Base-by-base conservation (phyloP, 2,888 invertebrate genomes). In the Blastobasis adustella region DNA sequence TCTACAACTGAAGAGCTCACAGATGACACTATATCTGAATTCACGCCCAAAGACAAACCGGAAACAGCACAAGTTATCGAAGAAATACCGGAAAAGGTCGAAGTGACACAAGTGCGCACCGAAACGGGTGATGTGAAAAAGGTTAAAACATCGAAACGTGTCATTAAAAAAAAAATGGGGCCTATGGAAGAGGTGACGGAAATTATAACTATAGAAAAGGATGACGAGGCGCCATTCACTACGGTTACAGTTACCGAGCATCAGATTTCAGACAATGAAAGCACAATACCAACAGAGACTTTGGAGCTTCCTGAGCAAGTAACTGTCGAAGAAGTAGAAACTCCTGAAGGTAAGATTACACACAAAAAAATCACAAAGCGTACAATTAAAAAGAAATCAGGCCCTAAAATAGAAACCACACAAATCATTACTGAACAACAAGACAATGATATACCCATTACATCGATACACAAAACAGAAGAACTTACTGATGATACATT, bases 231-330 rank as follows among this genome's bases (percentile, higher is more conserved):
- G 4, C 73, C 77, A 0, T 59, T 71, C 2, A 75, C 71, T 0
- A 76, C 71, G 0, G 66, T 79, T 0, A 49, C 55, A 0, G 55
- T 57, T 63, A 73, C 49, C 6, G 40, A 40, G 65, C 82, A 63
- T 66, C 74, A 53, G 68, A 81, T 59, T 58, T 66, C 58, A 74
- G 78, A 38, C 67, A 76, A 40, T 23, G 76, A 58, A 7, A 58
- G 64, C 23, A 55, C 63, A 50, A 57, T 61, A 51, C 59, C 62
- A 4, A 57, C 43, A 0, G 52, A 58, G 38, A 51, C 55, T 5
- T 6, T 54, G 1, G 65, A 69, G 49, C 50, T 71, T 7, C 69
- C 74, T 5, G 69, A 73, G 52, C 63, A 67, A 54, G 62, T 70
- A 50, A 58, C 58, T 9, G 45, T 50, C 6, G 50, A 56, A 46